A percentile compares a stretch with the other conserved stretches of the same genome.
Evolutionary conservation across 2,888 invertebrate genomes (phyloP).

Genomic region (Luperina nickerlii): DNA sequence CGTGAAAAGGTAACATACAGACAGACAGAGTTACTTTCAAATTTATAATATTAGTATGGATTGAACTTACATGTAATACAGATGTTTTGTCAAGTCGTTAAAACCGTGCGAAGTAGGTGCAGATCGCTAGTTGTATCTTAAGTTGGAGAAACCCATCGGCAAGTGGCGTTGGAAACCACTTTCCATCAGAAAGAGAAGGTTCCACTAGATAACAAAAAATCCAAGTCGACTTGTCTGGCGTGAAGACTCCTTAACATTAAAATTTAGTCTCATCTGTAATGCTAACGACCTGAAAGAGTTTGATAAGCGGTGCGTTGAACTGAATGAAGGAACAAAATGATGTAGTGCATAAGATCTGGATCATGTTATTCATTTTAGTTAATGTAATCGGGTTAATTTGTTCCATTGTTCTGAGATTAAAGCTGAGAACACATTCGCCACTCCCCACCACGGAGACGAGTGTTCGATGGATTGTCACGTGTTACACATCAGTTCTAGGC

Average conservation of each 20-base stretch:
- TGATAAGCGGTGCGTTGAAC: slow-evolving; percentile 64
- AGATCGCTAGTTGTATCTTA: background rate
- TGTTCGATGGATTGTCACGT: background rate
- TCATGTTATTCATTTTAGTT: slow-evolving; percentile 36
- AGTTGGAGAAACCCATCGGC: background rate
- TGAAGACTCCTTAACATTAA: slow-evolving; percentile 21
- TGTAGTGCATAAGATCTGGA: slow-evolving; percentile 35
- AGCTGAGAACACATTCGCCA: slow-evolving; percentile 4
- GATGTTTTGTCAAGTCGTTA: background rate
- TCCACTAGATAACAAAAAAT: background rate
- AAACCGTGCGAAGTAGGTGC: too few relatives aligned
- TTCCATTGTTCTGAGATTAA: slow-evolving; percentile 31
- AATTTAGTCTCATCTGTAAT: slow-evolving; percentile 45
- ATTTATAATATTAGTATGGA: too few relatives aligned
- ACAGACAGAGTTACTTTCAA: too few relatives aligned
- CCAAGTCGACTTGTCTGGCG: background rate
- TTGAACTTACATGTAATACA: background rate
- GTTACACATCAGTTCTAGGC: background rate
- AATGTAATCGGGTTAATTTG: slow-evolving; percentile 21
- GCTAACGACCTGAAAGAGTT: slow-evolving; percentile 48
- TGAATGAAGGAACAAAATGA: slow-evolving; percentile 27
- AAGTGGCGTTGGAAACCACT: background rate
- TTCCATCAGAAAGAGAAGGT: background rate
- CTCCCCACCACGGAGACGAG: background rate
- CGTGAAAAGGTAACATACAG: too few relatives aligned